Evolutionary conservation across 2,888 invertebrate species (phyloP).

Genomic region (Pogonocherus hispidulus): DNA sequence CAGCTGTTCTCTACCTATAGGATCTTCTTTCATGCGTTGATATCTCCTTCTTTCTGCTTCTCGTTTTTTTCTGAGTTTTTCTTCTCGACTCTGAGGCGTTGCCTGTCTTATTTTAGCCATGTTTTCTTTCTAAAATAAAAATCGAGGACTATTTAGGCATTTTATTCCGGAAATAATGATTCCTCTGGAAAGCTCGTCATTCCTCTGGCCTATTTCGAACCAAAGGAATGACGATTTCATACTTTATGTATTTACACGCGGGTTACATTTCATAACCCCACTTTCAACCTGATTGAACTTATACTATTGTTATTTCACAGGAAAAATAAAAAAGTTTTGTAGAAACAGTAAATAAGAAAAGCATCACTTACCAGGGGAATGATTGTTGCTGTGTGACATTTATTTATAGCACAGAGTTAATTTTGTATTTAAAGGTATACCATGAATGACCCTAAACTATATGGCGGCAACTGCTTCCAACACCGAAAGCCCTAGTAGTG

Average conservation of each 20-base stretch:
- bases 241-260: conserved; percentile 4
- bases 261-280: conserved; percentile 6
- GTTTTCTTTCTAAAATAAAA: conserved; percentile 5
- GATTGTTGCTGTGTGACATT: conserved; percentile 9
- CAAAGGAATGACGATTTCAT: conserved; percentile 4
- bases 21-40: conserved; percentile 10
- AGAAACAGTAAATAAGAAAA: conserved; percentile 7
- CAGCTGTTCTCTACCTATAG: conserved; percentile 8
- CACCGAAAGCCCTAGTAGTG: conserved; percentile 3
- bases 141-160: conserved; percentile 4
- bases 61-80: conserved; percentile 3
- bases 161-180: conserved; percentile 12
- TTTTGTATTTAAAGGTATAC: conserved; percentile 6
- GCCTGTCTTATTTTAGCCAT: conserved; percentile 4
- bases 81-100: conserved; percentile 12
- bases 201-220: conserved; percentile 8
- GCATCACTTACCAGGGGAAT: conserved; percentile 13
- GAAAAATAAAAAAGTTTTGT: conserved; percentile 10
- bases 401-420: conserved; percentile 3
- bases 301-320: conserved; percentile 4
- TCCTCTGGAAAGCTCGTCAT: conserved; percentile 16
- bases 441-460: conserved; percentile 2
- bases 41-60: conserved; percentile 15
- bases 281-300: neutral
- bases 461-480: conserved; percentile 4